Evolutionary conservation across 2,797 vertebrate genomes (phyloP).

Genomic region (Sandelia bainsii): DNA sequence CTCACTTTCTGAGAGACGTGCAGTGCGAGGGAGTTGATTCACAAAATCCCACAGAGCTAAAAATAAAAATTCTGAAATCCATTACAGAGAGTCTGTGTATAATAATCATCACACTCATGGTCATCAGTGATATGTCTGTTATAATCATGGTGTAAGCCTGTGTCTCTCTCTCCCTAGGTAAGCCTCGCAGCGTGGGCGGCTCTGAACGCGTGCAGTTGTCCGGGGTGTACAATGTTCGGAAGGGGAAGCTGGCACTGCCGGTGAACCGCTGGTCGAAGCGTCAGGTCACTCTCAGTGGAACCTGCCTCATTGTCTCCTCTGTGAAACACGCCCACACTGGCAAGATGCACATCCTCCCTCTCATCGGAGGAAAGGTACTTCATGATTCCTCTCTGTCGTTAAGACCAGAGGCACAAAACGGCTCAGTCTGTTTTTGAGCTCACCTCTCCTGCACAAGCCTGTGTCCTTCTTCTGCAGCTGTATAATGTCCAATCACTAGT

Average conservation of each 20-base stretch:
- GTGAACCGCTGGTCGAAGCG: conserved; percentile 96
- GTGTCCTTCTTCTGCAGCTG: background rate
- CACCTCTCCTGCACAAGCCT: background rate
- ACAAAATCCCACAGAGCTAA: conserved; percentile 53
- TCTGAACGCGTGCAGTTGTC: conserved; percentile 96
- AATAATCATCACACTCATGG: background rate
- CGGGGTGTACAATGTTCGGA: conserved; percentile 95
- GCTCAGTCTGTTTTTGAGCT: background rate
- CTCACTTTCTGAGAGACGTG: conserved; percentile 47
- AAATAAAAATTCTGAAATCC: conserved; percentile 45
- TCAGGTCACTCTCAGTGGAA: conserved; percentile 96
- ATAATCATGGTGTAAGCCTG: background rate
- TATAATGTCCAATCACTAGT: background rate
- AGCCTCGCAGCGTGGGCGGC: conserved; percentile 90
- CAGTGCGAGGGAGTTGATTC: conserved; percentile 50
- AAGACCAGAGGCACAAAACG: background rate
- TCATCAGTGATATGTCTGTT: background rate
- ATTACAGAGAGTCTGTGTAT: conserved; percentile 14
- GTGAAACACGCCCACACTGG: conserved; percentile 94
- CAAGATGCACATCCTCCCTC: conserved; percentile 98
- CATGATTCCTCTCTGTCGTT: background rate
- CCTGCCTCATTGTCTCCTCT: conserved; percentile 96
- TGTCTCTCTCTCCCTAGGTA: conserved; percentile 81
- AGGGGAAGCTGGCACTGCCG: conserved; percentile 97
- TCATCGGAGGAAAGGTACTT: conserved; percentile 96